phyloP scores from a whole-genome alignment of 2,888 invertebrate species.

The Allolobophora icterica region DNA sequence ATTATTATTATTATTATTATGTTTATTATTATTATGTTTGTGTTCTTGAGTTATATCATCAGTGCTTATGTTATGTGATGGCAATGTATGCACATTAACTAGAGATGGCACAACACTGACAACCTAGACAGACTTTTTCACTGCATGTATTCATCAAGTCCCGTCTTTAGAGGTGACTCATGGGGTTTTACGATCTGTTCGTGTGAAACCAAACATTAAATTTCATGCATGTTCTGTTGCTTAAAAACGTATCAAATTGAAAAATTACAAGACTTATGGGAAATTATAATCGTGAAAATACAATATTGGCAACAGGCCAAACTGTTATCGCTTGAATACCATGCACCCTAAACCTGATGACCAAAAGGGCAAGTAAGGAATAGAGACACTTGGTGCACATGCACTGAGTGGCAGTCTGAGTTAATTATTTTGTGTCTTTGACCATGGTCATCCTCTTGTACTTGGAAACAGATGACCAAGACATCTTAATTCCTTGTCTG shows the following conservation, averaged over 20 bases:
- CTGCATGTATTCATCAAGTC: not conserved
- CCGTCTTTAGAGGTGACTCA: not conserved
- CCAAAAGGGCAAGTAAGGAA: not conserved
- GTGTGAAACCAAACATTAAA: not conserved
- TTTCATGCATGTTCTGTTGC: not conserved
- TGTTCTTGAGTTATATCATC: not conserved
- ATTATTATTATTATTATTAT: too few relatives aligned
- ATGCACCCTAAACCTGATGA: not conserved
- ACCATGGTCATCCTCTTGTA: not conserved
- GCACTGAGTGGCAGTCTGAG: not conserved
- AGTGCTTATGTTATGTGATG: not conserved
- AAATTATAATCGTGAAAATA: not conserved
- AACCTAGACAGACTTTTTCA: not conserved
- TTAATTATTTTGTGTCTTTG: not conserved
- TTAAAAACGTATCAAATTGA: not conserved
- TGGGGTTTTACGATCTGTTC: not conserved
- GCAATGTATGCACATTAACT: not conserved
- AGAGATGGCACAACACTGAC: not conserved
- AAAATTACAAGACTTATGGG: not conserved
- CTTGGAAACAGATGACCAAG: not conserved
- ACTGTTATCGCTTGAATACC: not conserved
- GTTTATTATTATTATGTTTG: not conserved
- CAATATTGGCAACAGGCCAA: not conserved
- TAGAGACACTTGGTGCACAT: not conserved
- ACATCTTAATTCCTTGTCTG: not conserved